Evolutionary conservation across 2,888 invertebrate species (phyloP).

Genomic region (Athalia cordata): DNA sequence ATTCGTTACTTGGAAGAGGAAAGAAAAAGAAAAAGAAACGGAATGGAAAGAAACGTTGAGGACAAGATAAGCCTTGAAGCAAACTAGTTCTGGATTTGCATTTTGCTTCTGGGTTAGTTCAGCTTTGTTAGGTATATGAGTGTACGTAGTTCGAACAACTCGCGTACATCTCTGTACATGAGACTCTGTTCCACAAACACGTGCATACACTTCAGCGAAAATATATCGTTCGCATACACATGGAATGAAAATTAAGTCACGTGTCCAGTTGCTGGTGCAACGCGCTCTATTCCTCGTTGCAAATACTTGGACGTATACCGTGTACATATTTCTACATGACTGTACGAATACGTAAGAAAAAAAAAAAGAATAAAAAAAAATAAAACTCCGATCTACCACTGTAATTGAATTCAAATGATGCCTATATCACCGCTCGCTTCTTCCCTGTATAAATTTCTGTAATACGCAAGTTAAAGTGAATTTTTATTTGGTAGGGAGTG

Average conservation of each 20-base stretch:
- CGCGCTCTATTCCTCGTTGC: background rate
- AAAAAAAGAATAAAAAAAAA: too few relatives aligned
- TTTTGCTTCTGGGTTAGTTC: slow-evolving; percentile 52
- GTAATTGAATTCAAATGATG: too few relatives aligned
- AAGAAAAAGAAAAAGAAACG: background rate
- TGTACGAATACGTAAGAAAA: background rate
- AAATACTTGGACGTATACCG: background rate
- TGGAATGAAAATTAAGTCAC: slow-evolving; percentile 42
- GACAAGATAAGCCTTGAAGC: slow-evolving; percentile 30
- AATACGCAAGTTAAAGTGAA: too few relatives aligned
- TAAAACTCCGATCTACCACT: too few relatives aligned
- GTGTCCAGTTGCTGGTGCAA: slow-evolving; percentile 24
- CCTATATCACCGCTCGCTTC: too few relatives aligned
- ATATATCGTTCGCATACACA: slow-evolving; percentile 26
- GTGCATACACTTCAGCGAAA: slow-evolving; percentile 15
- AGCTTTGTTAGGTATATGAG: slow-evolving; percentile 3
- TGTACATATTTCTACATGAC: background rate
- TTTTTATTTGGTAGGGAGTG: too few relatives aligned
- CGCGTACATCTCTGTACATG: too few relatives aligned
- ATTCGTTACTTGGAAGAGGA: slow-evolving; percentile 3
- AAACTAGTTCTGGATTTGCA: slow-evolving; percentile 52
- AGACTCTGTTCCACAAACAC: slow-evolving; percentile 21
- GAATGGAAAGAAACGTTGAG: background rate
- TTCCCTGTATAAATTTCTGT: too few relatives aligned
- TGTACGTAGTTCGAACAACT: slow-evolving; percentile 15